Evolutionary conservation across 2,113 vertebrate species (phyloP).

Genomic region (Arothron firmamentum): DNA sequence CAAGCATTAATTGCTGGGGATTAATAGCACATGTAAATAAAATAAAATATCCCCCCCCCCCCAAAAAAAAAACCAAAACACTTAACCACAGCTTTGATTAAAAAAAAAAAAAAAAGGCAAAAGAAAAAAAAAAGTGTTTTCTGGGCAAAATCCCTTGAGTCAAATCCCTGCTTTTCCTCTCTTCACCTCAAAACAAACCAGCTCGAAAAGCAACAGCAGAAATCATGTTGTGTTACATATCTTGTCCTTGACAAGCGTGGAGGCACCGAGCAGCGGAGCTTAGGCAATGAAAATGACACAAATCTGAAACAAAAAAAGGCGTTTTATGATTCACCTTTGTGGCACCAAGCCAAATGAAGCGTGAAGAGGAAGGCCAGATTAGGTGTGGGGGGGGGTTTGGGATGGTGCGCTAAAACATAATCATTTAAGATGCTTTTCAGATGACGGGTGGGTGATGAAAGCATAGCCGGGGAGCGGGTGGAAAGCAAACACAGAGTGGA

Average conservation of each 20-base stretch:
- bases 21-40: constrained; percentile 44
- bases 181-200: constrained; percentile 31
- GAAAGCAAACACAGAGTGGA: constrained; percentile 42
- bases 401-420: constrained; percentile 39
- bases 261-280: constrained; percentile 34
- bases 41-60: too few relatives aligned
- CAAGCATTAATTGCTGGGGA: constrained; percentile 61
- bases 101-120: constrained; percentile 36
- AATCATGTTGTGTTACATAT: constrained; percentile 37
- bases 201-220: constrained; percentile 28
- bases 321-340: constrained; percentile 63
- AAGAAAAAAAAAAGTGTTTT: constrained; percentile 32
- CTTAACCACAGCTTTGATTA: constrained; percentile 47
- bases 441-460: constrained; percentile 65
- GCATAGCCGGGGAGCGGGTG: constrained; percentile 31
- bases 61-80: constrained; percentile 40
- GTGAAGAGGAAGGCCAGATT: constrained; percentile 58
- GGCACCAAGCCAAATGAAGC: constrained; percentile 42
- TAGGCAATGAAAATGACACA: constrained; percentile 53
- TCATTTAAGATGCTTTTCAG: constrained; percentile 66
- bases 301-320: constrained; percentile 61
- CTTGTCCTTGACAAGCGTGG: constrained; percentile 17
- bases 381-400: constrained; percentile 13
- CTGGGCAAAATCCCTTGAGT: constrained; percentile 34
- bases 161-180: constrained; percentile 35